Base-by-base conservation (phyloP, 2,113 vertebrate species). In the Sclerurus mexicanus region DNA sequence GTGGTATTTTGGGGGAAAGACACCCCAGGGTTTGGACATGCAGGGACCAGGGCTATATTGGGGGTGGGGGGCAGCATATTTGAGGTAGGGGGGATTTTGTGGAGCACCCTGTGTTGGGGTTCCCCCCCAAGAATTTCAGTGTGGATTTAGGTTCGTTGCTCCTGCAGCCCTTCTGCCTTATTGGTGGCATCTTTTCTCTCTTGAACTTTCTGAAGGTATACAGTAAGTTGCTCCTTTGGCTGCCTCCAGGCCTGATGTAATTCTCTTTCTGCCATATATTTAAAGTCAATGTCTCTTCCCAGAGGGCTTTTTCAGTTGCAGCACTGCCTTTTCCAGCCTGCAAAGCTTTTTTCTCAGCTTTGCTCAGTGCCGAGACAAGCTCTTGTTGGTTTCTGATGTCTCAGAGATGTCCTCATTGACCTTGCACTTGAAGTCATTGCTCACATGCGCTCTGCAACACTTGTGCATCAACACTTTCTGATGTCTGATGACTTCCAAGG, bases 81-180 rank as follows among this genome's bases (percentile, higher is more conserved):
- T 63, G 40, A 28, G 40, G 8, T 1, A 30, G n/a, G 19, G 28
- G 4, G 15, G 9, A 62, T 62, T 53, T 71, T 78, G 39, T 46
- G 15, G 28, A 39, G 19, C 44, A 30, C 5, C 4, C 3, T 17
- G n/a, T 3, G 20, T 18, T 49, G 5, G 10, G 37, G 9, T 6
- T 39, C 8, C 6, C 5, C 12, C 28, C 19, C 23, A 47, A 30
- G 46, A 10, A 16, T 47, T 72, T 35, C 24, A 14, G 0, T 0
- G 35, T 17, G 13, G 13, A 87, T 10, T 8, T n/a, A 11, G 10
- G 8, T 30, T 28, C 16, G 24, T 35, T 25, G 14, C 23, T 52
- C 22, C 14, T 72, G 30, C 20, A 71, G 28, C 7, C 33, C 15
- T 71, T 63, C 12, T 16, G 10, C 20, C n/a, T 39, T 55, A 75